Percentiles rank a stretch among this genome's conserved stretches.
These are phyloP conservation scores for Callopanchax toddi DNA, from an alignment of 2,113 vertebrate genomes.

Conservation along the genomic window DNA sequence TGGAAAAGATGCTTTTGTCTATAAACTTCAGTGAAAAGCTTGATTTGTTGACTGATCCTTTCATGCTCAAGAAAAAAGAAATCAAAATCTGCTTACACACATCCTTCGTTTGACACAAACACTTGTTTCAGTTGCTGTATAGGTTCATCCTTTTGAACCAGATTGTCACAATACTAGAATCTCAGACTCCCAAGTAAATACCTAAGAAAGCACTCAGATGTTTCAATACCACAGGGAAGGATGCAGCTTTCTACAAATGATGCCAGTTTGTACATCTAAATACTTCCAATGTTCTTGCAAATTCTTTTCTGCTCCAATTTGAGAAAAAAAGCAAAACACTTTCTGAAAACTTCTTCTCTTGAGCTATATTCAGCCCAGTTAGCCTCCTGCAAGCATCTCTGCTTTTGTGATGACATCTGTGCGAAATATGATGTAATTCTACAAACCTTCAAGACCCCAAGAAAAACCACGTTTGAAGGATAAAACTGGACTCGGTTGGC, in stretches of 20 bases:
- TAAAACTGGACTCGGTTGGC: too few species aligned
- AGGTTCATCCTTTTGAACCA: constrained; percentile 5
- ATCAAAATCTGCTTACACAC: neutral
- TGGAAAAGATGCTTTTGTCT: constrained; percentile 1
- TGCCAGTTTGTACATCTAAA: too few species aligned
- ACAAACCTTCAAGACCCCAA: neutral
- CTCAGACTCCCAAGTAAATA: neutral
- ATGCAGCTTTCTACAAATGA: too few species aligned
- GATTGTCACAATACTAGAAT: neutral
- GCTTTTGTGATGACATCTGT: too few species aligned
- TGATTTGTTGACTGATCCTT: constrained; percentile 5
- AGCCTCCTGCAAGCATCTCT: too few species aligned
- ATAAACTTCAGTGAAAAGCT: constrained; percentile 13
- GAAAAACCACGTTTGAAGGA: too few species aligned
- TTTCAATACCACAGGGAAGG: neutral
- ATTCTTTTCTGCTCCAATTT: too few species aligned
- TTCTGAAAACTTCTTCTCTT: too few species aligned
- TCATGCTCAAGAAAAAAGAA: constrained; percentile 6
- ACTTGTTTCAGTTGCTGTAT: neutral
- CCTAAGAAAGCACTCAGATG: neutral
- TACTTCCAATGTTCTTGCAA: too few species aligned
- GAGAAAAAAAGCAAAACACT: too few species aligned
- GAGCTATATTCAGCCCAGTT: too few species aligned
- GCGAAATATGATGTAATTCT: neutral
- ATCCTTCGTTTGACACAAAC: neutral